These are phyloP conservation scores for Cheirogaleus medius DNA, from an alignment of 2,113 vertebrate species.

Conservation along the genomic window DNA sequence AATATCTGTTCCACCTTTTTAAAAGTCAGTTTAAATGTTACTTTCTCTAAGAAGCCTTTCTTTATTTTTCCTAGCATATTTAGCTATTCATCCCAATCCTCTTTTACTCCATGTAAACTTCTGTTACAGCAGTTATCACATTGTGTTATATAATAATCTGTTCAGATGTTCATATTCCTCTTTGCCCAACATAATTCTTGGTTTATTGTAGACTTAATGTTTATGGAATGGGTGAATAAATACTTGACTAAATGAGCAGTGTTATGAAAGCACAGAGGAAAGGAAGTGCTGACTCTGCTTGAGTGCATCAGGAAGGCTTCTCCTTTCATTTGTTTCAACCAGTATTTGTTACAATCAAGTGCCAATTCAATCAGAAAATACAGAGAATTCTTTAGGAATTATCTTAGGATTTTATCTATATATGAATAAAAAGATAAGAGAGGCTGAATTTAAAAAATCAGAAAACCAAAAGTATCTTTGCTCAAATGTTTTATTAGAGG, in stretches of 20 bases:
- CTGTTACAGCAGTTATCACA: neutral
- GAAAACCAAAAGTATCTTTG: neutral
- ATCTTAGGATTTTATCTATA: neutral
- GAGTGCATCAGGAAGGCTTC: neutral
- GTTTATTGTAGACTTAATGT: neutral
- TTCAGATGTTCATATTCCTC: neutral
- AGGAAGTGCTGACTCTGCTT: neutral
- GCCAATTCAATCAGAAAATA: neutral
- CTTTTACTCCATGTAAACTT: neutral
- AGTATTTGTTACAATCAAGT: slow-evolving; percentile 19
- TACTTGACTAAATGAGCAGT: neutral
- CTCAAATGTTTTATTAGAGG: slow-evolving; percentile 22
- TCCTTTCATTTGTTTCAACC: neutral
- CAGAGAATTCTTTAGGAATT: slow-evolving; percentile 3
- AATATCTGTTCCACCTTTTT: neutral
- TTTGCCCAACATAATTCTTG: neutral
- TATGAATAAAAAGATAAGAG: neutral
- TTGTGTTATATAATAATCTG: slow-evolving; percentile 8
- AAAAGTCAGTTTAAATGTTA: neutral
- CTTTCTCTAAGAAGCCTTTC: slow-evolving; percentile 14
- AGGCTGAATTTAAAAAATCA: slow-evolving; percentile 34
- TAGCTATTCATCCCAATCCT: neutral
- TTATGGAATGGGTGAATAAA: neutral
- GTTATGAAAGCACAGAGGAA: neutral
- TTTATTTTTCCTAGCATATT: neutral